Evolutionary conservation across 2,113 vertebrate species (phyloP), one percentile per base, ranked within the genome.

Genomic region (Montifringilla adamsi): DNA sequence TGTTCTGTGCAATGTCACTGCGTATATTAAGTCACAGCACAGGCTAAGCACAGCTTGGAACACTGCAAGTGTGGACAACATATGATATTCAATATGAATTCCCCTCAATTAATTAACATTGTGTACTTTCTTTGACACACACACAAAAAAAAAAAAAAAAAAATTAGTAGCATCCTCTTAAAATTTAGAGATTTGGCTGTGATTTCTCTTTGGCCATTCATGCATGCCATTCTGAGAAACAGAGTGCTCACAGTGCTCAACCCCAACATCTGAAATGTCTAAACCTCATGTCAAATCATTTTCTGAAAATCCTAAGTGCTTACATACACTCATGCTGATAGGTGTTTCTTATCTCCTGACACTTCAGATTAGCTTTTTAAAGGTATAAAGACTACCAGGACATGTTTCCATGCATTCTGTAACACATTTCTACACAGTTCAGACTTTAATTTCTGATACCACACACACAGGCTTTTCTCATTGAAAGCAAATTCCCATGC

Each of bases 21-120:
- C 0, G 6, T 50, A 39, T 14, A 73, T 85, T 79, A 79, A 83
- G 58, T 87, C 23, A 0, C 87, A 93, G 81, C 63, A 53, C 58
- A 91, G 87, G 53, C 87, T 87, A 82, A 84, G 81, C 78, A 79
- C 94, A 94, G 74, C 84, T 93, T 94, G 95, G 70, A 90, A 58
- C 67, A 6, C 43, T 31, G 63, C 30, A 76, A 91, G 81, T 87
- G 84, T 73, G 87, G 59, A 69, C 4, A 17, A 95, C 90, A 91
- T 67, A 55, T 49, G 91, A 95, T 64, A 91, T 70, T 84, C 87
- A 72, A 3, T 66, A 82, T 70, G 70, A 95, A 80, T 83, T 86
- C 46, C 58, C 27, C 50, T 81, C 72, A 47, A 44, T 89, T 89
- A 93, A 93, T 88, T 96, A 94, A 55, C 79, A 86, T 50, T 2